phyloP scores from a whole-genome alignment of 2,888 invertebrate species.

The Arrhopalites spinosus region DNA sequence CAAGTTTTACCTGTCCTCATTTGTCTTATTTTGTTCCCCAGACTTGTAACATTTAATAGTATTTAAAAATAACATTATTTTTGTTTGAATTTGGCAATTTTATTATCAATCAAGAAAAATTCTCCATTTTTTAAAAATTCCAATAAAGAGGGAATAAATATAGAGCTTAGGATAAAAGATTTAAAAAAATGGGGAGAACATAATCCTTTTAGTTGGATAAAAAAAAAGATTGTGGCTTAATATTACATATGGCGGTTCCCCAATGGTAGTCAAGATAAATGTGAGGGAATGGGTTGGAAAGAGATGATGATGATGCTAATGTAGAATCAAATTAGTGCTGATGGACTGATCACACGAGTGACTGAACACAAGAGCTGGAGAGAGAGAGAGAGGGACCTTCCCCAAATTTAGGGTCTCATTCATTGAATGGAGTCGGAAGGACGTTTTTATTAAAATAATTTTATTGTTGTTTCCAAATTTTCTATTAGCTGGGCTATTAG shows the following conservation, averaged over 20 bases:
- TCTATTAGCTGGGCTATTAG: neutral
- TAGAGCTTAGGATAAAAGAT: neutral
- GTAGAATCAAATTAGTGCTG: slow-evolving; percentile 33
- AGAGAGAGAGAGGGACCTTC: slow-evolving; percentile 1
- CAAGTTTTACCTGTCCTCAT: too few relatives aligned
- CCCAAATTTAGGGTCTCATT: too few relatives aligned
- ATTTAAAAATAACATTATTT: too few relatives aligned
- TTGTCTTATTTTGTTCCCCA: too few relatives aligned
- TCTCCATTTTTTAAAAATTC: neutral
- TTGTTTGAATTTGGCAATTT: too few relatives aligned
- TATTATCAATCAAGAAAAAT: too few relatives aligned
- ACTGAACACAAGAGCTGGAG: slow-evolving; percentile 9
- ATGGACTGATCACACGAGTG: slow-evolving; percentile 28
- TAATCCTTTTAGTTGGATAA: slow-evolving; percentile 19
- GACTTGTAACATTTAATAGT: too few relatives aligned
- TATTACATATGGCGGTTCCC: too few relatives aligned
- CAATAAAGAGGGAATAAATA: neutral
- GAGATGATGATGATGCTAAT: slow-evolving; percentile 19
- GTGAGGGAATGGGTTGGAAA: slow-evolving; percentile 7
- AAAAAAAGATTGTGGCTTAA: neutral
- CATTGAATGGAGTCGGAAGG: neutral
- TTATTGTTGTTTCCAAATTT: slow-evolving; percentile 3
- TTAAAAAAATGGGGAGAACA: neutral
- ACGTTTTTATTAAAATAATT: slow-evolving; percentile 1
- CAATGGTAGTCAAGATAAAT: neutral